Conservation (phyloP, 2,113 vertebrate species). For the Sminthopsis crassicaudata region DNA sequence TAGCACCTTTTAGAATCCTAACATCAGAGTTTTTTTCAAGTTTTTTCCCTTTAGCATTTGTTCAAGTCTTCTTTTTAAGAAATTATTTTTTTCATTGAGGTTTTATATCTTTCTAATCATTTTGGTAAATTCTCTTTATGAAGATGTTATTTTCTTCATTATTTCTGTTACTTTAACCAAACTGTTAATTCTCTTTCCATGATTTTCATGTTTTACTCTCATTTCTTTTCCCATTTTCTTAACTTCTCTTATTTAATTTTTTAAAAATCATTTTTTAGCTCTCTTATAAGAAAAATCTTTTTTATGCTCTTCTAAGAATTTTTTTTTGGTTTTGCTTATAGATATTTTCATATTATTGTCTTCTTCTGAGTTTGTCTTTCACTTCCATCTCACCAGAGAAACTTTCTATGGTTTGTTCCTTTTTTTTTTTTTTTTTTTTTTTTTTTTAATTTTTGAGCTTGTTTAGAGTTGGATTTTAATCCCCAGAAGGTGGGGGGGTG, state of each 20-base stretch:
- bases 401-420: background rate
- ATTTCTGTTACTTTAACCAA: background rate
- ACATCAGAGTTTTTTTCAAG: too few relatives aligned
- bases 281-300: background rate
- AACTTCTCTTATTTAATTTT: too few relatives aligned
- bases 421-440: too few relatives aligned
- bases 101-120: too few relatives aligned
- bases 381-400: too few relatives aligned
- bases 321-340: background rate
- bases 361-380: background rate
- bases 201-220: background rate
- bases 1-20: too few relatives aligned
- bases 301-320: background rate
- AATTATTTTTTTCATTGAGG: too few relatives aligned
- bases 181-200: background rate
- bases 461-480: background rate
- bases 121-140: background rate
- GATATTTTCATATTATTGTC: background rate
- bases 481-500: background rate
- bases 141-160: background rate
- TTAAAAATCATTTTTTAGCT: too few relatives aligned
- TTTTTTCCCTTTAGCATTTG: too few relatives aligned
- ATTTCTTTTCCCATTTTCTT: background rate
- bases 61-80: too few relatives aligned
- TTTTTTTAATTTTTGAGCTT: background rate